A percentile compares a stretch with the other conserved stretches of the same genome.
Conservation (phyloP, 2,113 vertebrate species). For the Coreoperca whiteheadi region DNA sequence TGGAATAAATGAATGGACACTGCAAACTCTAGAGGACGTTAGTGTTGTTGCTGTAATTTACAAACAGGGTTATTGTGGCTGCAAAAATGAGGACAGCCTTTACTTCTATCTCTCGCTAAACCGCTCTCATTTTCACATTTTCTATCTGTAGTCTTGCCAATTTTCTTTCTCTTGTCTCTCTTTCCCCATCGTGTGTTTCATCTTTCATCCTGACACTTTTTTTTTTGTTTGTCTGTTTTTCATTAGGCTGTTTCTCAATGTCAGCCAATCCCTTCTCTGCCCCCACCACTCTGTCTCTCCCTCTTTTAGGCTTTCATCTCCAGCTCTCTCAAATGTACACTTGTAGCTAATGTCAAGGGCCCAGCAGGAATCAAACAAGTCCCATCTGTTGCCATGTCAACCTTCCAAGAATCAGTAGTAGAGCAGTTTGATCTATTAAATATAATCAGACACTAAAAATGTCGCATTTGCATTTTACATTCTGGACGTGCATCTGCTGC, state of each 20-base stretch:
- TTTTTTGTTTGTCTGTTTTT: constrained; percentile 23
- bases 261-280: constrained; percentile 4
- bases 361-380: constrained; percentile 59
- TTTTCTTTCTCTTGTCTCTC: not conserved
- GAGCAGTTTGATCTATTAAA: constrained; percentile 60
- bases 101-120: not conserved
- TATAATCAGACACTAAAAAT: constrained; percentile 44
- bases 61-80: not conserved
- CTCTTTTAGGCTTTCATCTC: constrained; percentile 26
- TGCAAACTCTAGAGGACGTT: not conserved
- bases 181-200: not conserved
- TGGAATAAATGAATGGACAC: not conserved
- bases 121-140: not conserved
- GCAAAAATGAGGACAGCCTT: not conserved
- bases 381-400: constrained; percentile 74
- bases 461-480: constrained; percentile 41
- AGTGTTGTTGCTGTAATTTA: not conserved
- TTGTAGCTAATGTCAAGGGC: constrained; percentile 59
- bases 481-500: constrained; percentile 20
- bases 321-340: constrained; percentile 33
- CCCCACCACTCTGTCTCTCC: not conserved
- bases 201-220: constrained; percentile 15
- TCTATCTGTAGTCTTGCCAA: not conserved
- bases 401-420: constrained; percentile 52
- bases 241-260: not conserved